Evolutionary conservation across 2,797 vertebrate genomes (phyloP).

Genomic region (Rhynchotus rufescens): DNA sequence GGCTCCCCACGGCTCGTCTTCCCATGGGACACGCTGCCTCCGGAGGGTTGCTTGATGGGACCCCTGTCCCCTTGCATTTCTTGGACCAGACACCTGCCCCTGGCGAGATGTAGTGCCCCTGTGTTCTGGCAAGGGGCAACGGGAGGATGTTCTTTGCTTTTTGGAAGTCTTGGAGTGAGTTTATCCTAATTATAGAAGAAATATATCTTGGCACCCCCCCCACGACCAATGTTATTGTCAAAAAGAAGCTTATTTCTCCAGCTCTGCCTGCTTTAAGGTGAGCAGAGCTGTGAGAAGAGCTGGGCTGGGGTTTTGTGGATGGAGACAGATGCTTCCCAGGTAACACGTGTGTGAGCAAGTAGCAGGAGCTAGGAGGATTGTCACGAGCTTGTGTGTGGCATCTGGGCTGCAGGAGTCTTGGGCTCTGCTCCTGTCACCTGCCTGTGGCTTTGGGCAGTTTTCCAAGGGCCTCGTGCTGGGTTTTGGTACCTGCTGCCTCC

Average conservation of each 20-base stretch:
- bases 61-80: rapidly evolving
- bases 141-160: rapidly evolving
- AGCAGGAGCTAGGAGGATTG: not conserved
- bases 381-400: not conserved
- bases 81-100: not conserved
- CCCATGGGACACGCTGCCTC: not conserved
- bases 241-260: too few relatives aligned
- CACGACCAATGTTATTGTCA: too few relatives aligned
- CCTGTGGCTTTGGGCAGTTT: not conserved
- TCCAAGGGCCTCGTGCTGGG: not conserved
- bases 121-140: rapidly evolving
- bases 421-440: not conserved
- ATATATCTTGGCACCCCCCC: too few relatives aligned
- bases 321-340: too few relatives aligned
- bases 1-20: rapidly evolving
- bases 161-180: too few relatives aligned
- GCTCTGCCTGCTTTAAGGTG: too few relatives aligned
- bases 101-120: not conserved
- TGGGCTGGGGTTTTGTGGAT: too few relatives aligned
- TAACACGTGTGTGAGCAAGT: not conserved
- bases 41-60: not conserved
- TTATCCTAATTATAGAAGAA: too few relatives aligned
- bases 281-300: too few relatives aligned
- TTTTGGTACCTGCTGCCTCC: not conserved
- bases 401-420: not conserved